phyloP scores from a whole-genome alignment of 2,888 invertebrate genomes.

The Kryphioiulus occultus region DNA sequence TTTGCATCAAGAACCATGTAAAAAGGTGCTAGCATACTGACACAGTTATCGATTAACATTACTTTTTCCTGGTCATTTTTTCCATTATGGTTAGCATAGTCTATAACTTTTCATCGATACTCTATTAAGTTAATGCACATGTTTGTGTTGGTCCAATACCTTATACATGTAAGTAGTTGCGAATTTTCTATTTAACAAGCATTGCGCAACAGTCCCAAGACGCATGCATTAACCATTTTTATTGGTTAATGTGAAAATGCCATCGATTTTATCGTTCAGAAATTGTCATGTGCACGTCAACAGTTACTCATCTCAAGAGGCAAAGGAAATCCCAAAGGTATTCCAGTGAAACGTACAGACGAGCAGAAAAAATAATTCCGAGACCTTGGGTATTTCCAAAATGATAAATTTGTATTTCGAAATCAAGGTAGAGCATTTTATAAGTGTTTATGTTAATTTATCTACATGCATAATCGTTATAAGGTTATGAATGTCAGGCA shows the following conservation, averaged over 20 bases:
- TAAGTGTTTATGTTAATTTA: background rate
- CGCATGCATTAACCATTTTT: background rate
- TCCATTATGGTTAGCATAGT: too few relatives aligned
- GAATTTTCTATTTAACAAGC: background rate
- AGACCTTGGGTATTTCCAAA: constrained; percentile 10
- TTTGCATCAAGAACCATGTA: too few relatives aligned
- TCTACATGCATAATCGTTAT: too few relatives aligned
- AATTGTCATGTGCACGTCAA: background rate
- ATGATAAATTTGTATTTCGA: background rate
- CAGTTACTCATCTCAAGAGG: background rate
- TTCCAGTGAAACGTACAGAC: background rate
- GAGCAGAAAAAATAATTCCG: background rate
- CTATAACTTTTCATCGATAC: too few relatives aligned
- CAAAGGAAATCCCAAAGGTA: background rate
- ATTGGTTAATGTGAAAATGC: background rate
- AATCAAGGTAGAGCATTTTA: background rate
- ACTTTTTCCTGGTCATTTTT: too few relatives aligned
- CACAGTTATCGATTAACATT: too few relatives aligned
- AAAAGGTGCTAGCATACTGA: too few relatives aligned
- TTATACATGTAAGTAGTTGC: background rate
- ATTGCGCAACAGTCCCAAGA: background rate
- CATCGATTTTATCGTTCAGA: too few relatives aligned
- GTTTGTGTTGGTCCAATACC: too few relatives aligned
- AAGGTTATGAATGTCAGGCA: too few relatives aligned
- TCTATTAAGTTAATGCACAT: too few relatives aligned